Evolutionary conservation across 2,888 invertebrate genomes (phyloP), one percentile per base, ranked within the genome.

Genomic region (Eilema griseolum): DNA sequence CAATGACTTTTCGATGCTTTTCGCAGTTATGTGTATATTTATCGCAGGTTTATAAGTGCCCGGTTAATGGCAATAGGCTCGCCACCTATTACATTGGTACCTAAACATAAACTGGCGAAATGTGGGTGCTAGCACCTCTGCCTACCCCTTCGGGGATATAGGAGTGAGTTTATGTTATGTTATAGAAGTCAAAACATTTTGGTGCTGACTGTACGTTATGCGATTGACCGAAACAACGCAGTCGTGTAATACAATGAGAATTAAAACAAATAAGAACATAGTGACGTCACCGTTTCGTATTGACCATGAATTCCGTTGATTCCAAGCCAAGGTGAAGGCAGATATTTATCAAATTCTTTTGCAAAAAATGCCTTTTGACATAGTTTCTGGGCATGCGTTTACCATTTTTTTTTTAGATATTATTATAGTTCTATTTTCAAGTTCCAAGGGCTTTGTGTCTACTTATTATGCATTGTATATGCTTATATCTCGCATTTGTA

Each of bases 291-390:
- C 77, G 10, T 74, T 81, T 81, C 84, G 85, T 75, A 56, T 26
- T 56, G 88, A 86, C 89, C 89, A 83, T 89, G 89, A 88, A 72
- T 61, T 26, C 61, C 57, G 79, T 76, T 72, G 75, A 74, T 75
- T 80, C 68, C 69, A 76, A 79, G 71, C 64, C 88, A 88, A 89
- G 87, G 88, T 81, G 77, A 88, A 82, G 81, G 84, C 77, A 77
- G 70, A 71, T 76, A 69, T 59, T n/a, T 73, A 76, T 80, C 61
- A 72, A 74, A 79, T 75, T 78, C 66, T 72, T 72, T 68, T 65
- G 52, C 12, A 66, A 56, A 76, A 65, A 28, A 52, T n/a, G 20
- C 65, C 24, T 71, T 78, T 74, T 76, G 67, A 62, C 61, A 65
- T 69, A 46, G 70, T 68, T 73, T 69, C 52, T 52, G 52, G 52